Evolutionary conservation across 2,888 invertebrate species (phyloP).

Genomic region (Nasonia oneida): DNA sequence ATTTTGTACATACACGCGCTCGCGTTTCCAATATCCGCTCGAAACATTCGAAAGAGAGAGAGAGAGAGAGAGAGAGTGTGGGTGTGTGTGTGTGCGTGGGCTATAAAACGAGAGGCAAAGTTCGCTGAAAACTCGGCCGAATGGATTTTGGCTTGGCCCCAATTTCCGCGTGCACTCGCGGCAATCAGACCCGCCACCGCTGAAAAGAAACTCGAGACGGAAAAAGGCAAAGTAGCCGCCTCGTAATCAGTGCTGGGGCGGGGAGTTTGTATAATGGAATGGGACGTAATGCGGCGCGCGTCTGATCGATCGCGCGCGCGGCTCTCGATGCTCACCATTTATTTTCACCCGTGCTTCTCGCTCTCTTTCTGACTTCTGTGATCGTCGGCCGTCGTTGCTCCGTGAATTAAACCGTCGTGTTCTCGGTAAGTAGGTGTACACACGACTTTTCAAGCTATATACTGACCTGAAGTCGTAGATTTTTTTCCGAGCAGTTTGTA

Average conservation of each 20-base stretch:
- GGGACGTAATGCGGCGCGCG: neutral
- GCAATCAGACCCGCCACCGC: constrained; percentile 23
- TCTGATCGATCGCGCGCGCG: neutral
- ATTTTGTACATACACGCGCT: constrained; percentile 26
- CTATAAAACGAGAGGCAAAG: constrained; percentile 37
- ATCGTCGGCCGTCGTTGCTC: no score
- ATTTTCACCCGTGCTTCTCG: no score
- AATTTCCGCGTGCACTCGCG: constrained; percentile 60
- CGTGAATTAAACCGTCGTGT: no score
- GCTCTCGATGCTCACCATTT: neutral
- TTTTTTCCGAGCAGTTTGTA: no score
- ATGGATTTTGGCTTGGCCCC: constrained; percentile 59
- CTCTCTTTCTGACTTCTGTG: no score
- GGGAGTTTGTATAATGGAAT: constrained; percentile 46
- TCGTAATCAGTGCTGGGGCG: constrained; percentile 45
- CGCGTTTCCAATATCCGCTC: constrained; percentile 46
- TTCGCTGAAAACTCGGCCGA: constrained; percentile 44
- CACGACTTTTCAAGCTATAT: no score
- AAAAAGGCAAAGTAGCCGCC: constrained; percentile 36
- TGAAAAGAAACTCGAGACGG: constrained; percentile 42
- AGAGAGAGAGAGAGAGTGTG: neutral
- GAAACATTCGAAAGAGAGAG: neutral
- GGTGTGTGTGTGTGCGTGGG: neutral
- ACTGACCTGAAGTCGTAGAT: no score
- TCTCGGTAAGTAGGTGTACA: no score